Percentiles rank a stretch among this genome's conserved stretches.
These are phyloP conservation scores for Hexactinellida sp. DNA, from an alignment of 37 sponge, comb jelly and placozoan species.

Conservation along the genomic window DNA sequence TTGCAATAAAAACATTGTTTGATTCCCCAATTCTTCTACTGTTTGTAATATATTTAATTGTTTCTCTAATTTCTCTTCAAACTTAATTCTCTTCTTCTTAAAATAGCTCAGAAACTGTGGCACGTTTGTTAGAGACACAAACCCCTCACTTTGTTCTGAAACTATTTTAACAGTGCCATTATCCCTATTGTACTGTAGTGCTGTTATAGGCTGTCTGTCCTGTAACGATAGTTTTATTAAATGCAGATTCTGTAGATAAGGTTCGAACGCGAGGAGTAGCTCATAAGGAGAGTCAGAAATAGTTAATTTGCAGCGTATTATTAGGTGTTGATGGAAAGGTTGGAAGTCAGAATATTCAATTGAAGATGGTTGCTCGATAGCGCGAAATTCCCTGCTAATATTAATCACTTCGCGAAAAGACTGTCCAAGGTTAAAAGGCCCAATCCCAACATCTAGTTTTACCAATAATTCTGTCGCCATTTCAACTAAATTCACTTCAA, in stretches of 20 bases:
- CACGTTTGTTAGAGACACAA: not conserved
- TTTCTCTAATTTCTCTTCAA: not conserved
- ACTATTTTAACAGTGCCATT: not conserved
- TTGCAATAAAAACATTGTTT: not conserved
- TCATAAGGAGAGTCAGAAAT: not conserved
- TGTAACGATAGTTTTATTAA: not conserved
- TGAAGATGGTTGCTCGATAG: not conserved
- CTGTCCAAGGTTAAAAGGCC: not conserved
- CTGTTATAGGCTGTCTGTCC: not conserved
- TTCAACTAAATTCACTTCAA: not conserved
- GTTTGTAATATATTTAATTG: not conserved
- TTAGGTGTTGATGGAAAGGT: not conserved
- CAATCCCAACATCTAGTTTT: not conserved
- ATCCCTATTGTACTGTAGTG: not conserved
- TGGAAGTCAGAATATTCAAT: not conserved
- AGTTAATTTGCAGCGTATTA: not conserved
- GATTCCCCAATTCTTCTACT: not conserved
- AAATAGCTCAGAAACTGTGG: not conserved
- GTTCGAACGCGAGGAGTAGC: not conserved
- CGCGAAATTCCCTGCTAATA: not conserved
- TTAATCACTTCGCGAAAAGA: conserved; percentile 8
- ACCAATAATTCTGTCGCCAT: not conserved
- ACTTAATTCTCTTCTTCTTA: not conserved
- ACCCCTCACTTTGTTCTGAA: not conserved
- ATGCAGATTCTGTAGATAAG: not conserved